These are phyloP conservation scores for Melanotaenia duboulayi DNA, from an alignment of 2,113 vertebrate genomes.

Conservation along the genomic window DNA sequence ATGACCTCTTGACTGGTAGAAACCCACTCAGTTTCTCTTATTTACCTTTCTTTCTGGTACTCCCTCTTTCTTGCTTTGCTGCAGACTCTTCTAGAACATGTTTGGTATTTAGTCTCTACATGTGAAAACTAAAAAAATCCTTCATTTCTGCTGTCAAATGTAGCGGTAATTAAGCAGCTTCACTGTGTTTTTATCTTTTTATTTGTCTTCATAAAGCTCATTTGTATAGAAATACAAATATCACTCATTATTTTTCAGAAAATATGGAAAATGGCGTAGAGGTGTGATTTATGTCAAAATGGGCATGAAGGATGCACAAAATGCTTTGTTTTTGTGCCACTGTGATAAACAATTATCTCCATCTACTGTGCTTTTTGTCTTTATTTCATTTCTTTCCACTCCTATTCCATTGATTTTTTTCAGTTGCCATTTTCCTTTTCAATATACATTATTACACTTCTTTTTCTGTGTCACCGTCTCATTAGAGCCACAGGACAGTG, in stretches of 20 bases:
- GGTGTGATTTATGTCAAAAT: conserved; percentile 1
- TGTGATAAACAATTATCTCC: background rate
- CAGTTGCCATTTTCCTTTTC: conserved; percentile 21
- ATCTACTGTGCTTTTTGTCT: background rate
- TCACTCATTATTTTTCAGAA: background rate
- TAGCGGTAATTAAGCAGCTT: background rate
- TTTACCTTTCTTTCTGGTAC: conserved; percentile 1
- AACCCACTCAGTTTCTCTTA: conserved; percentile 30
- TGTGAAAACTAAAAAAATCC: conserved; percentile 19
- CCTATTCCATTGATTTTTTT: conserved; percentile 19
- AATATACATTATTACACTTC: conserved; percentile 29
- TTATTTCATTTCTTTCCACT: background rate
- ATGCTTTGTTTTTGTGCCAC: background rate
- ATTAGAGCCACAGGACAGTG: conserved; percentile 64
- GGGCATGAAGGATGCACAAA: background rate
- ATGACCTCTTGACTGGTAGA: conserved; percentile 44
- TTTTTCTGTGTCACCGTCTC: conserved; percentile 41
- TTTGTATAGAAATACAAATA: background rate
- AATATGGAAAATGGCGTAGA: background rate
- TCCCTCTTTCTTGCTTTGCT: background rate
- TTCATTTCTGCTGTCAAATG: conserved; percentile 4
- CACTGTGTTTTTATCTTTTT: background rate
- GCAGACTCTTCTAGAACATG: background rate
- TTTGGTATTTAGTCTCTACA: background rate
- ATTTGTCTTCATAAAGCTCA: background rate